A percentile compares a stretch with the other conserved stretches of the same genome.
Conservation (phyloP, 2,113 vertebrate species). For the Pampusana beccarii region DNA sequence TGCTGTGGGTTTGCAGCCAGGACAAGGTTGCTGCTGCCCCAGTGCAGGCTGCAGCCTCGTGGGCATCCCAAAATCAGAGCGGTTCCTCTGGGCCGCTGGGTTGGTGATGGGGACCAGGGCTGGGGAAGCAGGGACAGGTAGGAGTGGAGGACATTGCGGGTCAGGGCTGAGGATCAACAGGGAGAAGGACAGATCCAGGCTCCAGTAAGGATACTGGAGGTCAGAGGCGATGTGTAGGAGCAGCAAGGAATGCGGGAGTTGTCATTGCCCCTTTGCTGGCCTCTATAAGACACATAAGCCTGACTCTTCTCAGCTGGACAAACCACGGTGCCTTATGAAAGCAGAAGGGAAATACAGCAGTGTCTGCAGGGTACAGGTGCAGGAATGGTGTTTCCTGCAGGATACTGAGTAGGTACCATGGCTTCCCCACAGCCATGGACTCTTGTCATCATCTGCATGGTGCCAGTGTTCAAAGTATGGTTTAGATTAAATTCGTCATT, state of each 20-base stretch:
- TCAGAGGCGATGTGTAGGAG: not conserved
- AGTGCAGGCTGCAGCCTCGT: not conserved
- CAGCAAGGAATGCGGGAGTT: not conserved
- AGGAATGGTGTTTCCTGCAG: not conserved
- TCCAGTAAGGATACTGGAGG: not conserved
- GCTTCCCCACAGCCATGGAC: not conserved
- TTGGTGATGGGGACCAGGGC: not conserved
- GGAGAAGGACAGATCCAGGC: rapidly evolving
- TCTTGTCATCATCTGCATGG: not conserved
- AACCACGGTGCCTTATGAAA: not conserved
- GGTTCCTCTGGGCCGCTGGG: not conserved
- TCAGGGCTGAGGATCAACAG: not conserved
- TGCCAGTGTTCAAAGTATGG: not conserved
- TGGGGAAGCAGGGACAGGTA: not conserved
- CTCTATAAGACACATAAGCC: not conserved
- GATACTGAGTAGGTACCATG: not conserved
- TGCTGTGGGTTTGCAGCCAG: not conserved
- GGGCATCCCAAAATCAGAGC: not conserved
- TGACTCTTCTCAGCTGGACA: not conserved
- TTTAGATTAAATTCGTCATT: not conserved
- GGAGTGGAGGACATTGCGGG: not conserved
- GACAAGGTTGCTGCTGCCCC: not conserved
- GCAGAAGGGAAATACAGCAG: not conserved
- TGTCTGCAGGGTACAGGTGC: not conserved
- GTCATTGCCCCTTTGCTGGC: not conserved